Evolutionary conservation across 1,140 invertebrate genomes (phyloP).

Genomic region (Trypoxylus dichotomus): DNA sequence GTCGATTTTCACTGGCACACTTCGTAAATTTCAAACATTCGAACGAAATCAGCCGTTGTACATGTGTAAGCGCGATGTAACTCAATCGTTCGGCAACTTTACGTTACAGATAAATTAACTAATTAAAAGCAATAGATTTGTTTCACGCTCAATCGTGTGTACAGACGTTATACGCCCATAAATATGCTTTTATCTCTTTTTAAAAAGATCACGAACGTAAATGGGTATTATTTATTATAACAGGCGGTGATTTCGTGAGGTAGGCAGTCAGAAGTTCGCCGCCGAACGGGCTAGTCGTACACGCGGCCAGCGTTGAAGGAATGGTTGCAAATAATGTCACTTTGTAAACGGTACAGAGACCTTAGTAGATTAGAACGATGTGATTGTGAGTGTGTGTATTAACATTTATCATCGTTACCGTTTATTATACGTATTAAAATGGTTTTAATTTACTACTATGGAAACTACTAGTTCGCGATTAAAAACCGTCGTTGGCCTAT

Average conservation of each 20-base stretch:
- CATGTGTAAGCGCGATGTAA: too few relatives aligned
- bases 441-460: slow-evolving; percentile 17
- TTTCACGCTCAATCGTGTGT: too few relatives aligned
- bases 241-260: not conserved
- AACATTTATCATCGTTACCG: too few relatives aligned
- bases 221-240: slow-evolving; percentile 18
- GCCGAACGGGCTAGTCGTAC: not conserved
- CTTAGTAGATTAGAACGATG: not conserved
- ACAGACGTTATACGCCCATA: not conserved
- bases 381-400: not conserved
- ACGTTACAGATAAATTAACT: too few relatives aligned
- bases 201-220: slow-evolving; percentile 4
- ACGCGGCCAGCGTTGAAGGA: not conserved
- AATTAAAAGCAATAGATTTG: too few relatives aligned
- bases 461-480: not conserved
- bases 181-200: slow-evolving; percentile 14
- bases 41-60: too few relatives aligned
- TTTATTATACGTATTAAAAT: slow-evolving; percentile 8
- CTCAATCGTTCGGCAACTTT: too few relatives aligned
- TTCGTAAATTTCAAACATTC: too few relatives aligned
- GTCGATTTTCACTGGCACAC: too few relatives aligned
- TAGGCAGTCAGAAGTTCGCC: slow-evolving; percentile 16
- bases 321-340: slow-evolving; percentile 20
- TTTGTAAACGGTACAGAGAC: not conserved
- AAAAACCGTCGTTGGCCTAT: not conserved